A percentile compares a stretch with the other conserved stretches of the same genome.
Evolutionary conservation across 2,113 vertebrate species (phyloP).

Genomic region (Macquaria australasica): DNA sequence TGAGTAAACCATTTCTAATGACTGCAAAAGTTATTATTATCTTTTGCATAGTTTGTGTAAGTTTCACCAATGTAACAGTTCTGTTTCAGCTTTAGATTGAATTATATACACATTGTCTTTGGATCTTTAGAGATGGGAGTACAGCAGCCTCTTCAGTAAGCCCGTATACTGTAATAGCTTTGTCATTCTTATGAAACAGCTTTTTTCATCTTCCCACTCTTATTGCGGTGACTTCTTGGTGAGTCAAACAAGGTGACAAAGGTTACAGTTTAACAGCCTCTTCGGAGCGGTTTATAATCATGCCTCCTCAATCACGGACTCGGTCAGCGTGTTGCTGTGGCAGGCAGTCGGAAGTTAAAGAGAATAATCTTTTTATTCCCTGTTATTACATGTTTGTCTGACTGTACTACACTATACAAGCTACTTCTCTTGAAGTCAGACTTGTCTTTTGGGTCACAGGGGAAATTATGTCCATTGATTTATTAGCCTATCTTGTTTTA

Average conservation of each 20-base stretch:
- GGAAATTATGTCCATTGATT: slow-evolving; percentile 73
- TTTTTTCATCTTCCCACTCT: slow-evolving; percentile 27
- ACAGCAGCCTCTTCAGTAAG: not conserved
- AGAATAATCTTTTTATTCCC: slow-evolving; percentile 39
- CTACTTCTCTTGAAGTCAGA: slow-evolving; percentile 25
- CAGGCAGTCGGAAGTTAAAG: slow-evolving; percentile 15
- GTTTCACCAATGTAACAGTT: not conserved
- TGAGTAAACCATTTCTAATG: not conserved
- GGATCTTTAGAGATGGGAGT: not conserved
- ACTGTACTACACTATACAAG: slow-evolving; percentile 11
- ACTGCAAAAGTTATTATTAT: not conserved
- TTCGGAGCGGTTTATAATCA: slow-evolving; percentile 35
- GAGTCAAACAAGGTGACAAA: slow-evolving; percentile 52
- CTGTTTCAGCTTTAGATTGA: not conserved
- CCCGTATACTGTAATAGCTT: not conserved
- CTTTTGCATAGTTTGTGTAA: not conserved
- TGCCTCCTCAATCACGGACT: slow-evolving; percentile 38
- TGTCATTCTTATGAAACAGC: slow-evolving; percentile 33
- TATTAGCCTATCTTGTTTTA: slow-evolving; percentile 61
- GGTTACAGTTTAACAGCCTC: slow-evolving; percentile 23
- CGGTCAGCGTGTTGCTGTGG: not conserved
- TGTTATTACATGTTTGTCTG: slow-evolving; percentile 44
- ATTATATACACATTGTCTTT: not conserved
- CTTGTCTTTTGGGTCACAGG: slow-evolving; percentile 44
- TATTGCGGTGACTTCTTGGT: slow-evolving; percentile 21